phyloP scores from a whole-genome alignment of 30 jellyfish, hydroid and myxozoan species.

The Nemopilema nomurai region DNA sequence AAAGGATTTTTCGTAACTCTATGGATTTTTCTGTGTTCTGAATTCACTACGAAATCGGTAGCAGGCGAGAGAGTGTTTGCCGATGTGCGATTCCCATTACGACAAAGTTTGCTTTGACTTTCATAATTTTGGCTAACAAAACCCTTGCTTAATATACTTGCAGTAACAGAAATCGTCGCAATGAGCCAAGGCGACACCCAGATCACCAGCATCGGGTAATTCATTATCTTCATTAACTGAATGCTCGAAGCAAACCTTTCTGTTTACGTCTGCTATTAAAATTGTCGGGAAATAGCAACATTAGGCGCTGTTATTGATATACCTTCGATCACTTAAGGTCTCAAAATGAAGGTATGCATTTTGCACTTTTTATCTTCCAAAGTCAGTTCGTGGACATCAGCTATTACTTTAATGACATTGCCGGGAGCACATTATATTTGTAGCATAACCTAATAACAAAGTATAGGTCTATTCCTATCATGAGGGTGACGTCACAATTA shows the following conservation, averaged over 20 bases:
- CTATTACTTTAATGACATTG: too few species aligned
- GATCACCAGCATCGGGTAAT: slow-evolving; percentile 10
- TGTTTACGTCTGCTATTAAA: slow-evolving; percentile 7
- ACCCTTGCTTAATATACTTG: slow-evolving; percentile 20
- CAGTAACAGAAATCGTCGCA: slow-evolving; percentile 18
- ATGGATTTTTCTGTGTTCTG: slow-evolving; percentile 39
- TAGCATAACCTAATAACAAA: too few species aligned
- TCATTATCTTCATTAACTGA: neutral
- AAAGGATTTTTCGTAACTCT: neutral
- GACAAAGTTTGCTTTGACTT: slow-evolving; percentile 3
- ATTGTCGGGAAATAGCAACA: slow-evolving; percentile 28
- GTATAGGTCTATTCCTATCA: too few species aligned
- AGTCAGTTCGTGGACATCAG: too few species aligned
- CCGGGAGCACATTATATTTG: too few species aligned
- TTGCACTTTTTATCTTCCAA: too few species aligned
- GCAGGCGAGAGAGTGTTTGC: slow-evolving; percentile 4
- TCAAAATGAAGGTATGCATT: slow-evolving; percentile 38
- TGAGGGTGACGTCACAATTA: too few species aligned
- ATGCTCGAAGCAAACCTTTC: slow-evolving; percentile 34
- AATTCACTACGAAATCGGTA: slow-evolving; percentile 20
- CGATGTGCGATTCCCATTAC: slow-evolving; percentile 57
- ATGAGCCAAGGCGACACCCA: slow-evolving; percentile 17
- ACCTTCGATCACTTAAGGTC: slow-evolving; percentile 24
- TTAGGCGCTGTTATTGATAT: slow-evolving; percentile 7
- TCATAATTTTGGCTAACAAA: neutral